A percentile compares a stretch with the other conserved stretches of the same genome.
Evolutionary conservation across 2,888 invertebrate species (phyloP).

Genomic region (Caenorhabditis zanzibari): DNA sequence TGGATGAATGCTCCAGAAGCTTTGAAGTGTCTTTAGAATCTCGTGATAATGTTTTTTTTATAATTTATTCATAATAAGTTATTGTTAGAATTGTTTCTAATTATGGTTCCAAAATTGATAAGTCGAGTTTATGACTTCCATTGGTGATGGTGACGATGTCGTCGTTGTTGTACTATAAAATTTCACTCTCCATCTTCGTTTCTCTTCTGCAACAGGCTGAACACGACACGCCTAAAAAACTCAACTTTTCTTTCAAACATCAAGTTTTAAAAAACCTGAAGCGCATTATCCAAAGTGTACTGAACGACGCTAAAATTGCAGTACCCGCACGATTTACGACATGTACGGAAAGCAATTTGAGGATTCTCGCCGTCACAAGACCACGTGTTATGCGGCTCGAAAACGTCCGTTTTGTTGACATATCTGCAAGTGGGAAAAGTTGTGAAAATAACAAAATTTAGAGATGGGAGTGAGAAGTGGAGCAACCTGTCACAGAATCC

Average conservation of each 20-base stretch:
- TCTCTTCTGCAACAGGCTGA: constrained; percentile 42
- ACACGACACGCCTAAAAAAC: constrained; percentile 56
- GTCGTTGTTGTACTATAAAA: constrained; percentile 52
- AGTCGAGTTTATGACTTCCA: constrained; percentile 63
- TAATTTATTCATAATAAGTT: constrained; percentile 45
- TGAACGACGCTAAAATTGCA: constrained; percentile 77
- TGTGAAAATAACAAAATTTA: constrained; percentile 1
- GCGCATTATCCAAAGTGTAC: constrained; percentile 76
- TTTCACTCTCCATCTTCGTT: constrained; percentile 56
- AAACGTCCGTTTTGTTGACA: constrained; percentile 78
- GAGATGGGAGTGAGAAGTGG: neutral
- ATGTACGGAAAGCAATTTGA: constrained; percentile 77
- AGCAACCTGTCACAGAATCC: constrained; percentile 74
- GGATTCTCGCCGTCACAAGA: constrained; percentile 78
- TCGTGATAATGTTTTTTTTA: neutral
- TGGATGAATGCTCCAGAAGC: constrained; percentile 72
- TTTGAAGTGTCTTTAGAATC: constrained; percentile 67
- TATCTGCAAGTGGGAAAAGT: constrained; percentile 63
- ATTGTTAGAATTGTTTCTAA: constrained; percentile 34
- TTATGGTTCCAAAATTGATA: constrained; percentile 44
- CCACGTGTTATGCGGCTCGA: constrained; percentile 74
- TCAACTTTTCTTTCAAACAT: neutral
- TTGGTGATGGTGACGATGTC: constrained; percentile 60
- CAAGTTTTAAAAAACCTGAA: constrained; percentile 63
- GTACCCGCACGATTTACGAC: constrained; percentile 77